phyloP scores from a whole-genome alignment of 2,888 invertebrate genomes.

The Teleiodes luculella region DNA sequence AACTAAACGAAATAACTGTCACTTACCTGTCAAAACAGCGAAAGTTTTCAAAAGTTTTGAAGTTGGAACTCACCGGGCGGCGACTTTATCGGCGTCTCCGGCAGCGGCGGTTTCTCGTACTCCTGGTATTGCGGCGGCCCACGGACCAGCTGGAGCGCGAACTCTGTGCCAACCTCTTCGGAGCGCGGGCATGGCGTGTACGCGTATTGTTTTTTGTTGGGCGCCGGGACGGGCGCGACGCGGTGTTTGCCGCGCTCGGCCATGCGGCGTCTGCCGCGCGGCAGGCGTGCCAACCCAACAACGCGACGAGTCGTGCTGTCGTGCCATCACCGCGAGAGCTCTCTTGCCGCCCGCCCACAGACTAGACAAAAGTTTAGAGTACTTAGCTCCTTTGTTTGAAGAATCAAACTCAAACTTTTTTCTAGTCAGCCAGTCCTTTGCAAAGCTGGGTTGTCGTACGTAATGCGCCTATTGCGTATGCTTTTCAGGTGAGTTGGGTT shows the following conservation, averaged over 20 bases:
- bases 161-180: conserved; percentile 73
- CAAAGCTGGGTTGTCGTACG: no score
- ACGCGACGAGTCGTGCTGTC: background rate
- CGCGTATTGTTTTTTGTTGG: conserved; percentile 70
- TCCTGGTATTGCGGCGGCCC: conserved; percentile 33
- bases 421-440: no score
- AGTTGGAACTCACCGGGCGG: conserved; percentile 45
- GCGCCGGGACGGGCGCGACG: conserved; percentile 73
- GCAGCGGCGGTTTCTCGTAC: conserved; percentile 35
- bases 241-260: conserved; percentile 72
- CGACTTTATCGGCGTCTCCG: conserved; percentile 53
- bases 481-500: no score
- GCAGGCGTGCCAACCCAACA: conserved; percentile 20
- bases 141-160: conserved; percentile 56
- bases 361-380: background rate
- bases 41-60: conserved; percentile 10
- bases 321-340: background rate
- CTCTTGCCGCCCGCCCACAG: background rate
- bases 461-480: no score
- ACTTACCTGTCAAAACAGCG: conserved; percentile 3
- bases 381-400: no score
- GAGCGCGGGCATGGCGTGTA: conserved; percentile 73
- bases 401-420: no score
- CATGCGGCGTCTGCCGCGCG: conserved; percentile 71
- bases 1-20: background rate